A percentile compares a stretch with the other conserved stretches of the same genome.
Conservation (phyloP, 2,888 invertebrate species). For the Odontocerum albicorne region DNA sequence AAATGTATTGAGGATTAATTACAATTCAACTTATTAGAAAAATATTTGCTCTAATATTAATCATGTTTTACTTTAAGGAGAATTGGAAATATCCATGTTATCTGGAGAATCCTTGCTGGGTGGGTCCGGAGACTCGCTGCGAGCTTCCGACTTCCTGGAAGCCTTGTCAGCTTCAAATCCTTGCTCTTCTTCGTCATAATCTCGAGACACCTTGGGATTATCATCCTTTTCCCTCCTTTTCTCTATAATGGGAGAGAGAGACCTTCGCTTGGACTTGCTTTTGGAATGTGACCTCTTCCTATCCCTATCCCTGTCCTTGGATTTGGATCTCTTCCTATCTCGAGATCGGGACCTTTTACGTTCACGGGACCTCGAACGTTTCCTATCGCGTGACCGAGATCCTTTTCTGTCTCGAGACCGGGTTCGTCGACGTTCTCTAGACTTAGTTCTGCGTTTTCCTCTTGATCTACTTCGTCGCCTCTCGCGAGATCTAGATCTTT, state of each 20-base stretch:
- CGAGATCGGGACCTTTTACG: conserved; percentile 54
- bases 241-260: conserved; percentile 49
- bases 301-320: too few relatives aligned
- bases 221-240: conserved; percentile 38
- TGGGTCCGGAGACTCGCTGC: conserved; percentile 45
- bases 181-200: conserved; percentile 57
- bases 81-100: conserved; percentile 81
- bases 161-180: conserved; percentile 48
- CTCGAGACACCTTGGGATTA: conserved; percentile 37
- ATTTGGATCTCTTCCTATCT: conserved; percentile 53
- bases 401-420: conserved; percentile 45
- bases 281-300: conserved; percentile 51
- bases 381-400: conserved; percentile 57
- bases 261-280: conserved; percentile 49
- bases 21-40: too few relatives aligned
- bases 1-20: too few relatives aligned
- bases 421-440: conserved; percentile 58
- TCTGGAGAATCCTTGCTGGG: conserved; percentile 61
- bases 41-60: neutral
- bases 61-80: conserved; percentile 56
- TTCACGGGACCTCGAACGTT: conserved; percentile 50
- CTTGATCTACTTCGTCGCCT: conserved; percentile 53
- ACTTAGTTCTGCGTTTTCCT: too few relatives aligned
- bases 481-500: conserved; percentile 54
- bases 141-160: conserved; percentile 39